Percentiles rank a stretch among this genome's conserved stretches.
Evolutionary conservation across 2,888 invertebrate genomes (phyloP).

Genomic region (Dynastes grantii): DNA sequence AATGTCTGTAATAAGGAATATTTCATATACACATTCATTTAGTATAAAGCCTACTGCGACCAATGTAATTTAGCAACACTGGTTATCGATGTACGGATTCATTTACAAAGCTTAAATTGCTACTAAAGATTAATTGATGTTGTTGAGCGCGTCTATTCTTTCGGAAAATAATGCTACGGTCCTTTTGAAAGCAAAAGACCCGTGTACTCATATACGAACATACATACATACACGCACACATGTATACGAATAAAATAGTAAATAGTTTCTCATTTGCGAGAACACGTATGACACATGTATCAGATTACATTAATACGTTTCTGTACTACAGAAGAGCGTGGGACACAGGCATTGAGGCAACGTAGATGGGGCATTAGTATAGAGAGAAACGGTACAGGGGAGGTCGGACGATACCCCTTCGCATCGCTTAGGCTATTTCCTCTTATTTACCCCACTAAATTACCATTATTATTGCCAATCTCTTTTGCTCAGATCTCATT

Average conservation of each 20-base stretch:
- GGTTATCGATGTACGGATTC: not conserved
- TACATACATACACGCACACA: conserved; percentile 14
- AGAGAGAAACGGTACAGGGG: conserved; percentile 60
- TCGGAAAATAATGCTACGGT: conserved; percentile 38
- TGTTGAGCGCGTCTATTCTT: conserved; percentile 35
- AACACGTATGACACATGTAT: conserved; percentile 68
- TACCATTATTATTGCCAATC: conserved; percentile 63
- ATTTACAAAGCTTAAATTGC: conserved; percentile 37
- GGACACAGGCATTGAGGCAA: conserved; percentile 49
- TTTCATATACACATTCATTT: not conserved
- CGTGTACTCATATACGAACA: not conserved
- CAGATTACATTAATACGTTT: conserved; percentile 68
- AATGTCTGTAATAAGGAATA: not conserved
- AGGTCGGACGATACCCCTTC: conserved; percentile 56
- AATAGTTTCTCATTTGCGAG: conserved; percentile 70
- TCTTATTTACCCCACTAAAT: conserved; percentile 64
- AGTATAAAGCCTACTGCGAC: not conserved
- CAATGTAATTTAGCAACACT: not conserved
- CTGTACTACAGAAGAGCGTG: conserved; percentile 54
- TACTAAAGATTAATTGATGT: conserved; percentile 43
- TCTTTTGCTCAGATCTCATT: conserved; percentile 58
- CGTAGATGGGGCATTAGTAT: conserved; percentile 54
- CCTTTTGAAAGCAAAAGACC: conserved; percentile 40
- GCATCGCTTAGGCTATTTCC: conserved; percentile 58
- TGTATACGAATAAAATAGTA: conserved; percentile 59